A percentile compares a stretch with the other conserved stretches of the same genome.
These are phyloP conservation scores for Protaetia brevitarsis DNA, from an alignment of 1,140 invertebrate genomes.

Conservation along the genomic window DNA sequence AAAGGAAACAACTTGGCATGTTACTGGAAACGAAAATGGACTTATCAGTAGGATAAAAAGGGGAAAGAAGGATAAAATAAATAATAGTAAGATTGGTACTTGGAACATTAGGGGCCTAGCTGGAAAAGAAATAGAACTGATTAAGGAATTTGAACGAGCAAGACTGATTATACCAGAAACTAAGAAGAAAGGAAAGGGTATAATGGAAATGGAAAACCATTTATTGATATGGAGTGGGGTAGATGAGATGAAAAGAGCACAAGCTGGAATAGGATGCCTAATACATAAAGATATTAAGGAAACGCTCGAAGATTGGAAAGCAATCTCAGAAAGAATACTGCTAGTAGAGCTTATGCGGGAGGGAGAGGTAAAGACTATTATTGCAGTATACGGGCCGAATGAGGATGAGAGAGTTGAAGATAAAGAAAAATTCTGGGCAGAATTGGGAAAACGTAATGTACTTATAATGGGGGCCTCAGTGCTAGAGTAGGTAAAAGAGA, in stretches of 20 bases:
- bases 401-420: conserved; percentile 19
- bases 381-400: conserved; percentile 15
- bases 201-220: conserved; percentile 5
- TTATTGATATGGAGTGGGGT: conserved; percentile 23
- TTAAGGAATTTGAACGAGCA: conserved; percentile 21
- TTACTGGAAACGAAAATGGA: background rate
- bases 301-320: conserved; percentile 1
- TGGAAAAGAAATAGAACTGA: conserved; percentile 25
- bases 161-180: conserved; percentile 20
- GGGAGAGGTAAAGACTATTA: background rate
- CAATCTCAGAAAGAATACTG: conserved; percentile 20
- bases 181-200: conserved; percentile 21
- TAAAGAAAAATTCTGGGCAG: conserved; percentile 24
- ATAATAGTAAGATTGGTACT: conserved; percentile 23
- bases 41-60: background rate
- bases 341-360: background rate
- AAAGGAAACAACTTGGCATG: conserved; percentile 2
- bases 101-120: conserved; percentile 25
- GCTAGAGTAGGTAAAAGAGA: too few species aligned
- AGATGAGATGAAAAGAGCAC: background rate
- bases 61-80: background rate
- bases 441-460: background rate
- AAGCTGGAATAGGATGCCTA: conserved; percentile 21
- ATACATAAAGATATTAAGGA: background rate
- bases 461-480: too few species aligned